These are phyloP conservation scores for Astreopora myriophthalma DNA, from an alignment of 64 coral and sea anemone genomes.

Conservation along the genomic window DNA sequence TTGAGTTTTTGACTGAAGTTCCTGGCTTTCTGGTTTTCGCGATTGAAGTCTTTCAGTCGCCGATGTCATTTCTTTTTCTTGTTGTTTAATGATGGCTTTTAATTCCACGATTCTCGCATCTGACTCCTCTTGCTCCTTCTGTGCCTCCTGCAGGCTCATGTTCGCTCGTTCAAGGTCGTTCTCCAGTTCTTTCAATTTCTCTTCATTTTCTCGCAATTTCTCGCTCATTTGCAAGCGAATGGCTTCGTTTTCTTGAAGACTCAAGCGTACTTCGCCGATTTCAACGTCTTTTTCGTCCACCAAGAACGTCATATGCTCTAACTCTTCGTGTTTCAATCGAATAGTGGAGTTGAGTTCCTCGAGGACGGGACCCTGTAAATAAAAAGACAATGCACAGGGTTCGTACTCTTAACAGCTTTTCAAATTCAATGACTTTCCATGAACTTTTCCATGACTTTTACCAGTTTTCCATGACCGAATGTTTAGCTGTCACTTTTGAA, in stretches of 20 bases:
- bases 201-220: background rate
- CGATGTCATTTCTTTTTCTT: constrained; percentile 13
- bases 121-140: background rate
- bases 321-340: constrained; percentile 65
- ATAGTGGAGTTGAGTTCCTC: constrained; percentile 66
- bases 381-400: too few relatives aligned
- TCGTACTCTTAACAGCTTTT: too few relatives aligned
- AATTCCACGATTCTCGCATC: background rate
- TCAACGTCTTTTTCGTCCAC: constrained; percentile 79
- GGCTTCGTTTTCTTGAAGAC: constrained; percentile 32
- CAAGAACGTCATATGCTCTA: constrained; percentile 83
- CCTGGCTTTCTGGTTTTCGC: background rate
- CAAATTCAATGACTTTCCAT: too few relatives aligned
- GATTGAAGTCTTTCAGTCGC: background rate
- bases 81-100: constrained; percentile 30
- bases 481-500: too few relatives aligned
- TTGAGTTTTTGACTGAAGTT: background rate
- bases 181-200: background rate
- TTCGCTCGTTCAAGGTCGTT: background rate
- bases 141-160: background rate
- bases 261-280: constrained; percentile 51
- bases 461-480: too few relatives aligned
- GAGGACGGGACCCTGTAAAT: constrained; percentile 47
- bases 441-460: too few relatives aligned
- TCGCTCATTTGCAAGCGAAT: background rate